Conservation (phyloP, 2,888 invertebrate genomes). For the Pachliopta kotzebuea region DNA sequence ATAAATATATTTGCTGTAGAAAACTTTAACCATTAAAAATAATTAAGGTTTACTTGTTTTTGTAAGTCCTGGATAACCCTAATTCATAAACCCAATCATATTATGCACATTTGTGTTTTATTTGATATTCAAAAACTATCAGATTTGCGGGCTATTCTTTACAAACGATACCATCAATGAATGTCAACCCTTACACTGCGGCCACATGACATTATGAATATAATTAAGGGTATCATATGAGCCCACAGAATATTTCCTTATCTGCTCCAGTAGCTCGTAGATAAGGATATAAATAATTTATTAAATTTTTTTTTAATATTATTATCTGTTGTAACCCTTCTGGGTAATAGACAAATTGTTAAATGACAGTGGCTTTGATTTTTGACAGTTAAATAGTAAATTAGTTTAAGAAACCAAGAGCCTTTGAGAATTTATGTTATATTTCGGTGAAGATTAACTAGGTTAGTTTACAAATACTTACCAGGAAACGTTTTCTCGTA, state of each 20-base stretch:
- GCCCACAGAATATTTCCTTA: constrained; percentile 18
- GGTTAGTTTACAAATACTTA: too few relatives aligned
- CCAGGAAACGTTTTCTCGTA: too few relatives aligned
- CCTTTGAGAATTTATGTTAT: too few relatives aligned
- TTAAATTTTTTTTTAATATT: constrained; percentile 5
- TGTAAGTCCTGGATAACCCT: too few relatives aligned
- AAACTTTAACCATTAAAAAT: too few relatives aligned
- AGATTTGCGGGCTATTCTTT: constrained; percentile 12
- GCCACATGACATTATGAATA: constrained; percentile 50
- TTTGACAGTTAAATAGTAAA: too few relatives aligned
- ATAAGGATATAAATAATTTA: constrained; percentile 12
- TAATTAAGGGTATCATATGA: constrained; percentile 58
- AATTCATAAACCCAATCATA: neutral
- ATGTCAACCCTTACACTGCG: constrained; percentile 15
- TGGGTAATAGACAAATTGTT: too few relatives aligned
- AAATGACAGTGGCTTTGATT: too few relatives aligned
- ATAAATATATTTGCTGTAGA: too few relatives aligned
- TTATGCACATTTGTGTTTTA: constrained; percentile 15
- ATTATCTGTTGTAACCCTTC: neutral
- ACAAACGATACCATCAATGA: constrained; percentile 19
- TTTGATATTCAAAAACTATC: constrained; percentile 27
- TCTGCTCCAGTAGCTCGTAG: neutral
- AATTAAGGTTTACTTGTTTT: too few relatives aligned
- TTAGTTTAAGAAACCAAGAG: too few relatives aligned
- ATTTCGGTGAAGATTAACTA: too few relatives aligned